Base-by-base conservation (phyloP, 2,888 invertebrate species). In the Habroteleia sp. region DNA sequence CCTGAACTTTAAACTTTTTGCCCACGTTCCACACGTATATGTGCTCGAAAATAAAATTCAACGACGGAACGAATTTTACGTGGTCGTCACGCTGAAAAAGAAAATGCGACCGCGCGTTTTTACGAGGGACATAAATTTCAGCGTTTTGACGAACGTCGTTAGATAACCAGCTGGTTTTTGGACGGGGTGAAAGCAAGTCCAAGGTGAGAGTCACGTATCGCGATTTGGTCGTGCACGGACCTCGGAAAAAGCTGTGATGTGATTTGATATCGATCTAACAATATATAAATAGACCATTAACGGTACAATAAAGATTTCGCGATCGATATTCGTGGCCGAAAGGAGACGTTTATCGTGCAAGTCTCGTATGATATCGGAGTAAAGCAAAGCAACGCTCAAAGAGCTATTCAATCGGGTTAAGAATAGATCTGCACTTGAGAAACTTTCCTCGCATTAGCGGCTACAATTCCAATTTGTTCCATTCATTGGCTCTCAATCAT, bases 241-340 rank as follows among this genome's bases (percentile, higher is more conserved):
- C 29, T 48, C 48, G 23, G 13, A n/a, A 60, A 60, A 46, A 23
- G 33, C 31, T 37, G 48, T 68, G 68, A 68, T 50, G 68, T 58
- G 68, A 68, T 58, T 37, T 35, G 41, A 35, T 33, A 68, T 68
- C 50, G 68, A 68, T 68, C 50, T 48, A 14, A 39, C 16, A 17
- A 58, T 42, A 41, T 58, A 54, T 54, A 68, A 68, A 68, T 68
- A 68, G 50, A 56, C 56, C 16, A 25, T 66, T 68, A 60, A 62
- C 20, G 31, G 41, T 54, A 72, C 46, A 54, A 56, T 56, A 42
- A 56, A 63, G 71, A 63, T 71, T 63, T 71, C 7, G 46, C 48
- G 62, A 71, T 71, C 71, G 41, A 71, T 56, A 48, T 63, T 56
- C 6, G 10, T 2, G 5, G 31, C 46, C 46, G 20, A 63, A 60